A percentile compares a stretch with the other conserved stretches of the same genome.
phyloP scores from a whole-genome alignment of 2,113 vertebrate species.

The Theristicus caerulescens region DNA sequence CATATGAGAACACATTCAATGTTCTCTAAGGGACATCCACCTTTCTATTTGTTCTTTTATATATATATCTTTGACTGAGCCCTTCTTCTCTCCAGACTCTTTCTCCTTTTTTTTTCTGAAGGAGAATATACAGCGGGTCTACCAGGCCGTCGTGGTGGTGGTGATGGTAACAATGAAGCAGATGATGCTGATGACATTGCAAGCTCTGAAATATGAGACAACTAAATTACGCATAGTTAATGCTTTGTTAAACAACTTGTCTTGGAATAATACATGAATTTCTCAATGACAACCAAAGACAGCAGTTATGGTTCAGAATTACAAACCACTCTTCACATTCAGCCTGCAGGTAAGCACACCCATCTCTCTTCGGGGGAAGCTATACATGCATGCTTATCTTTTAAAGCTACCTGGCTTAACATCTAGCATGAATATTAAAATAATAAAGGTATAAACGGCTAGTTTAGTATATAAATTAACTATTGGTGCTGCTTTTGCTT shows the following conservation, averaged over 20 bases:
- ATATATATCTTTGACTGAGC: too few species aligned
- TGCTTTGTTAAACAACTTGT: not conserved
- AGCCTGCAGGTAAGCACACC: rapidly evolving
- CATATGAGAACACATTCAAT: not conserved
- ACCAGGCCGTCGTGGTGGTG: not conserved
- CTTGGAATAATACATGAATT: not conserved
- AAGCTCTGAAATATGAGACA: not conserved
- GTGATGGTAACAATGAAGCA: not conserved
- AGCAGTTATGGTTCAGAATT: not conserved
- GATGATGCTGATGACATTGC: not conserved
- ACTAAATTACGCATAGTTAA: not conserved
- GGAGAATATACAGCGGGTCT: not conserved
- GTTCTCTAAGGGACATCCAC: not conserved
- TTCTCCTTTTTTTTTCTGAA: not conserved
- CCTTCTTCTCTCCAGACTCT: not conserved
- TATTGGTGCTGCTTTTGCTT: too few species aligned
- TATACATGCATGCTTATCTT: rapidly evolving
- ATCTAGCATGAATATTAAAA: rapidly evolving
- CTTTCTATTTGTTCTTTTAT: not conserved
- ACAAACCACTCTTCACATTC: rapidly evolving
- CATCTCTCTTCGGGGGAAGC: rapidly evolving
- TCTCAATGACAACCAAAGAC: not conserved
- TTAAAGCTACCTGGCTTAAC: rapidly evolving
- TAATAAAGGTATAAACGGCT: rapidly evolving
- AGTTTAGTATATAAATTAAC: too few species aligned